Evolutionary conservation across 2,888 invertebrate species (phyloP), one percentile per base, ranked within the genome.

Genomic region (Folsomia manolachei): DNA sequence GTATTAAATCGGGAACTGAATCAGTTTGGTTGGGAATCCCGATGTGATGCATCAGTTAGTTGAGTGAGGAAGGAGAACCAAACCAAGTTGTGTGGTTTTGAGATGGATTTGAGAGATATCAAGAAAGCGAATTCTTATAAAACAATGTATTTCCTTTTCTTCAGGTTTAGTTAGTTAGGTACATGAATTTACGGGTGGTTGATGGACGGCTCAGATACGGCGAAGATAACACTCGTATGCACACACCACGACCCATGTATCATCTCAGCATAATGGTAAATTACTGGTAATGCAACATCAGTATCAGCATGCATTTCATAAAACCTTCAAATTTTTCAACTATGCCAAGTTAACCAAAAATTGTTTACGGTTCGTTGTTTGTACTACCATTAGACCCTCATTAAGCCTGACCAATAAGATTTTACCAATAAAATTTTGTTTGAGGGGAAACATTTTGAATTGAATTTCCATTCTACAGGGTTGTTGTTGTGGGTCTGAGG

Each of bases 221-320:
- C n/a, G n/a, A n/a, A n/a, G n/a, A n/a, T n/a, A n/a, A n/a, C n/a
- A n/a, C n/a, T n/a, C n/a, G n/a, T n/a, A n/a, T n/a, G n/a, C n/a
- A n/a, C n/a, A n/a, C n/a, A n/a, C n/a, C n/a, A n/a, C 74, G 71
- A 72, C 72, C 71, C 74, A 72, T 76, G 72, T 71, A 76, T 68
- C 73, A n/a, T n/a, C n/a, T n/a, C n/a, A n/a, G n/a, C n/a, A n/a
- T n/a, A n/a, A n/a, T n/a, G 39, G 39, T 14, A 39, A 14, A 4
- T 39, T 39, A 39, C 39, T 14, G 39, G 39, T 39, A 39, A n/a
- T n/a, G n/a, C n/a, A n/a, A 39, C 4, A 39, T 39, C 39, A 39
- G 39, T 39, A 39, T 14, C 39, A 9, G 4, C 39, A 39, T 39
- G 39, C 39, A 39, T 39, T 39, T 39, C 4, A 14, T 4, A 39